These are phyloP conservation scores for Helogale parvula DNA, from an alignment of 2,113 vertebrate genomes.

Conservation along the genomic window DNA sequence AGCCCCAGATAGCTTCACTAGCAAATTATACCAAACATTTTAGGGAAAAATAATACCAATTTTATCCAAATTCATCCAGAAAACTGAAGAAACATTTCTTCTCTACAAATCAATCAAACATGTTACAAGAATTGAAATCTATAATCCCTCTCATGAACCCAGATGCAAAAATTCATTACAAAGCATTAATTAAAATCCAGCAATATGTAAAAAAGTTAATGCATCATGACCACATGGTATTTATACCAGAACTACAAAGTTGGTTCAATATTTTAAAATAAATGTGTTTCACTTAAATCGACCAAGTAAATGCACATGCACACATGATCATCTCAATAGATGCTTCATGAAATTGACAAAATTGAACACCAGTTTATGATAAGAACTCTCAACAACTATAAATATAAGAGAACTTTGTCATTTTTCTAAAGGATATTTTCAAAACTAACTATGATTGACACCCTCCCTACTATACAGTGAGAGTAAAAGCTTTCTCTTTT, in stretches of 20 bases:
- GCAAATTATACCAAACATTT: background rate
- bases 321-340: background rate
- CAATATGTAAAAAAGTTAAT: background rate
- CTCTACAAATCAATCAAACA: background rate
- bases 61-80: background rate
- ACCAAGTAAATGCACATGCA: background rate
- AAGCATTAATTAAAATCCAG: background rate
- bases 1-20: background rate
- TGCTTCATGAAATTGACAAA: background rate
- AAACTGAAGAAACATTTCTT: background rate
- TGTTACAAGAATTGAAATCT: background rate
- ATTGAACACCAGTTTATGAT: background rate
- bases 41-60: background rate
- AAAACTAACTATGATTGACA: background rate
- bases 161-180: background rate
- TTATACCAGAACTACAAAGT: background rate
- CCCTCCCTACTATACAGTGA: background rate
- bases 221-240: background rate
- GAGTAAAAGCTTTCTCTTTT: background rate
- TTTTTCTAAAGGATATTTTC: background rate
- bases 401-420: background rate
- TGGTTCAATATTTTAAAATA: background rate
- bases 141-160: background rate
- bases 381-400: no score
- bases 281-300: background rate